These are phyloP conservation scores for Galagoides demidoff DNA, from an alignment of 2,797 vertebrate genomes.

Conservation along the genomic window DNA sequence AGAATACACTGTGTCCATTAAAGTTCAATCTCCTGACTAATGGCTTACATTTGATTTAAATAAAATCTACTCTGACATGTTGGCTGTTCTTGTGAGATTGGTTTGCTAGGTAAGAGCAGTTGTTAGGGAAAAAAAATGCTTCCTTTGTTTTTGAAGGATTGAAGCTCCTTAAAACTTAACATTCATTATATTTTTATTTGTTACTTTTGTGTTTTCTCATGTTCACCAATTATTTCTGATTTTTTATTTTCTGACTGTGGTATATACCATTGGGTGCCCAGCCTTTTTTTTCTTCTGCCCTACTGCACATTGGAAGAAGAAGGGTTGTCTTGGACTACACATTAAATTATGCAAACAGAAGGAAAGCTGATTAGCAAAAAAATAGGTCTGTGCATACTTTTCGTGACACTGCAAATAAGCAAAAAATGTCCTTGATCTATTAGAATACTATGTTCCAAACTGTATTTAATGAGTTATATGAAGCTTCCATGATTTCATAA, in stretches of 20 bases:
- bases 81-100: constrained; percentile 7
- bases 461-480: constrained; percentile 19
- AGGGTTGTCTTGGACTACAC: too few relatives aligned
- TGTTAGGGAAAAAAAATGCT: constrained; percentile 12
- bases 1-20: background rate
- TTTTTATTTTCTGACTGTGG: constrained; percentile 32
- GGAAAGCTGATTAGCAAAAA: too few relatives aligned
- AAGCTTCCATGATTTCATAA: background rate
- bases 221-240: constrained; percentile 14
- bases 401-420: too few relatives aligned
- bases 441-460: background rate
- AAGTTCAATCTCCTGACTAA: background rate
- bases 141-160: constrained; percentile 40
- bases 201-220: background rate
- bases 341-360: too few relatives aligned
- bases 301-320: too few relatives aligned
- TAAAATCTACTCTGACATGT: background rate
- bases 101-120: background rate
- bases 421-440: background rate
- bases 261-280: background rate
- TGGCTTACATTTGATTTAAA: constrained; percentile 45
- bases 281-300: too few relatives aligned
- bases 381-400: too few relatives aligned
- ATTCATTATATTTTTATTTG: constrained; percentile 29
- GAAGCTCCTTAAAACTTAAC: background rate